Percentiles rank a stretch among this genome's conserved stretches.
Evolutionary conservation across 2,888 invertebrate species (phyloP).

Genomic region (Eupithecia pulchellata): DNA sequence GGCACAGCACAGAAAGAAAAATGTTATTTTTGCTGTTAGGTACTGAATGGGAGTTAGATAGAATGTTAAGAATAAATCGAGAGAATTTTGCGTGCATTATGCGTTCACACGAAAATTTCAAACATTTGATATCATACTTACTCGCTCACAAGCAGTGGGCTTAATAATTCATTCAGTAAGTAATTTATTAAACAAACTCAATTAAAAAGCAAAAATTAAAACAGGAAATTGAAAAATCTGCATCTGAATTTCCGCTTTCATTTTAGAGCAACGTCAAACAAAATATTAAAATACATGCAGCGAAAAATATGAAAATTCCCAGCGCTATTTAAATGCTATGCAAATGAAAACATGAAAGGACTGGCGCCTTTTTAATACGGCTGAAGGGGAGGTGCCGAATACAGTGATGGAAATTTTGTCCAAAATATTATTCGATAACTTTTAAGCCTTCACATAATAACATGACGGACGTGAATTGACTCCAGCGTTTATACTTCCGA

Average conservation of each 20-base stretch:
- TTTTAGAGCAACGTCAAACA: slow-evolving; percentile 21
- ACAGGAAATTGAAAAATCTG: slow-evolving; percentile 23
- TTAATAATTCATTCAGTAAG: too few relatives aligned
- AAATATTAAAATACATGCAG: slow-evolving; percentile 35
- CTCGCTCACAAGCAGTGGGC: background rate
- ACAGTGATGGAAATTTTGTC: background rate
- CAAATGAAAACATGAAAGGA: slow-evolving; percentile 33
- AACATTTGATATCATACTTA: background rate
- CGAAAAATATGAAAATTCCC: slow-evolving; percentile 28
- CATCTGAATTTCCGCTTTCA: slow-evolving; percentile 12
- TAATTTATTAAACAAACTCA: background rate
- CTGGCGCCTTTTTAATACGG: slow-evolving; percentile 19
- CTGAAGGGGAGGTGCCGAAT: background rate
- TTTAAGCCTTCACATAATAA: background rate
- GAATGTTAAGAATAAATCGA: background rate
- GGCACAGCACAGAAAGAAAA: background rate
- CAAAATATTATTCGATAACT: background rate
- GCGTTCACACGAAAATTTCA: background rate
- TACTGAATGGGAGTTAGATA: background rate
- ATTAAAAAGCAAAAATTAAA: background rate
- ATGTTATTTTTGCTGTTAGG: background rate
- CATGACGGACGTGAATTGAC: background rate
- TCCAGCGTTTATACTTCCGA: background rate
- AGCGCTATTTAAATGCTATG: slow-evolving; percentile 23
- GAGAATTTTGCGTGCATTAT: background rate